Percentiles rank a stretch among this genome's conserved stretches.
Conservation (phyloP, 2,797 vertebrate species). For the Acipenser ruthenus region DNA sequence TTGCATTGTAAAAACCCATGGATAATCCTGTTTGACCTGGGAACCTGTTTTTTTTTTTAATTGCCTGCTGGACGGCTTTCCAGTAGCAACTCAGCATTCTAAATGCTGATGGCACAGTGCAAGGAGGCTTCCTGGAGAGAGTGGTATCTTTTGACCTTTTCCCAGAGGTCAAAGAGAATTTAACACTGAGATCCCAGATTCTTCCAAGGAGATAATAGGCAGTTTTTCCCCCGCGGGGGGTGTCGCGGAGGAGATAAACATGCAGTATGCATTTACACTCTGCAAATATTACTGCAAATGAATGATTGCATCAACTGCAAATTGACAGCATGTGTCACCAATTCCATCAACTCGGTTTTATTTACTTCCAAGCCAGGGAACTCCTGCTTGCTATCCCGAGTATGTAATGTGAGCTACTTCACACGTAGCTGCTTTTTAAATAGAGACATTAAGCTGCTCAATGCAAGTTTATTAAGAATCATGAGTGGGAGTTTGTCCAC, state of each 20-base stretch:
- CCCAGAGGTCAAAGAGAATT: constrained; percentile 68
- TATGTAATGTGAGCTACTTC: background rate
- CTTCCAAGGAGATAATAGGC: constrained; percentile 75
- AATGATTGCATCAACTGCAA: constrained; percentile 45
- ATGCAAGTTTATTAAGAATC: constrained; percentile 3
- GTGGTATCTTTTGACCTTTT: constrained; percentile 53
- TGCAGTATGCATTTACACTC: constrained; percentile 25
- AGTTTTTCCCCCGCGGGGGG: constrained; percentile 63
- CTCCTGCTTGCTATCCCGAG: constrained; percentile 46
- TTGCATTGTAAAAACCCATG: constrained; percentile 53
- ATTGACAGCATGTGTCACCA: constrained; percentile 44
- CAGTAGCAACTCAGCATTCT: constrained; percentile 19
- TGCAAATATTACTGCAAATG: constrained; percentile 27
- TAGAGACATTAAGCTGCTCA: constrained; percentile 7
- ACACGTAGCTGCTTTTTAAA: constrained; percentile 11
- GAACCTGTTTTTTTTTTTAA: constrained; percentile 1
- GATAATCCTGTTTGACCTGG: constrained; percentile 36
- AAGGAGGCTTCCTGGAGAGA: constrained; percentile 39
- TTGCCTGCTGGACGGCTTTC: constrained; percentile 37
- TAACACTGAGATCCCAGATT: constrained; percentile 69
- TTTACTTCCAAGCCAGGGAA: constrained; percentile 28
- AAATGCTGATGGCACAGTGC: constrained; percentile 19
- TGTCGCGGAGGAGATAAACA: constrained; percentile 61
- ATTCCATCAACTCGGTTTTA: constrained; percentile 25
- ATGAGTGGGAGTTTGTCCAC: constrained; percentile 12